These are phyloP conservation scores for Poeciliopsis prolifica DNA, from an alignment of 2,113 vertebrate species.

Conservation along the genomic window DNA sequence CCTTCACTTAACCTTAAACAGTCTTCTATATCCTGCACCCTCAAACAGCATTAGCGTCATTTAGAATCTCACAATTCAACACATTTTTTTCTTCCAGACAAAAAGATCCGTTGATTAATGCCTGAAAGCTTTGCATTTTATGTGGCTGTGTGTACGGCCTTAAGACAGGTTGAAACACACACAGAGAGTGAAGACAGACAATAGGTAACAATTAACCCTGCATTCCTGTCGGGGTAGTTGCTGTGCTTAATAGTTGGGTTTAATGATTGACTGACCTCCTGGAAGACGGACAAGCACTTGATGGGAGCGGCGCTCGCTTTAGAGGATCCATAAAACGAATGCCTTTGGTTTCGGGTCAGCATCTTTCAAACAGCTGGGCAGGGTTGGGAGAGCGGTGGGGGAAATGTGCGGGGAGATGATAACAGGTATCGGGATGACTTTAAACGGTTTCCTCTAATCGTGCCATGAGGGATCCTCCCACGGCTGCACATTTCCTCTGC, in stretches of 20 bases:
- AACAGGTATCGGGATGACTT: conserved; percentile 67
- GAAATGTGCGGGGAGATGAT: conserved; percentile 60
- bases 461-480: conserved; percentile 34
- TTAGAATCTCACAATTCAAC: conserved; percentile 42
- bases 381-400: conserved; percentile 2
- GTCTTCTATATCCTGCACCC: conserved; percentile 19
- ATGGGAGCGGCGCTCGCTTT: conserved; percentile 48
- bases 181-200: conserved; percentile 42
- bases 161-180: conserved; percentile 54
- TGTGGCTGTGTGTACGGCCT: conserved; percentile 32
- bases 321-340: conserved; percentile 65
- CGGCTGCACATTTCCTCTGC: conserved; percentile 36
- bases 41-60: conserved; percentile 37
- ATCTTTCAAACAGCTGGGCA: conserved; percentile 61
- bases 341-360: conserved; percentile 59
- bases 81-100: conserved; percentile 9
- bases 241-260: conserved; percentile 64
- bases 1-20: neutral
- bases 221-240: conserved; percentile 69
- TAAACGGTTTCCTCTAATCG: conserved; percentile 53
- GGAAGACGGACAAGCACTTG: conserved; percentile 39
- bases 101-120: conserved; percentile 18
- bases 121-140: conserved; percentile 39
- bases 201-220: conserved; percentile 76
- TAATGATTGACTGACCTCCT: conserved; percentile 76